Base-by-base conservation (phyloP, 2,113 vertebrate species). In the Pampusana beccarii region DNA sequence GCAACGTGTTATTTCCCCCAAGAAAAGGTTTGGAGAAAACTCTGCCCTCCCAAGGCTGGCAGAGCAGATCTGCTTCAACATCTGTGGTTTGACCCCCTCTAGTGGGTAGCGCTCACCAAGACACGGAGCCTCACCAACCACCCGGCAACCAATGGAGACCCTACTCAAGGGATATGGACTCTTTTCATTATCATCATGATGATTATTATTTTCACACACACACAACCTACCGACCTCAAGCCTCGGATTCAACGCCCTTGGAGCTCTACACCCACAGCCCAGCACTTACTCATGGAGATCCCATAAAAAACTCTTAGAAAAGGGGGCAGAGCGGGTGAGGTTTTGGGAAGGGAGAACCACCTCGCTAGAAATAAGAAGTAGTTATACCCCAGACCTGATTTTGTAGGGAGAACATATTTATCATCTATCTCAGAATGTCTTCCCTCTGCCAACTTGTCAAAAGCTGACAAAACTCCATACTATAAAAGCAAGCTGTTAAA, bases 71-170 rank as follows among this genome's bases (percentile, higher is more conserved):
- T 2, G 20, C 86, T 96, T 57, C 92, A 97, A 95, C 96, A 93
- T 92, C 96, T 97, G 93, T 95, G 95, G 94, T 96, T 95, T 96
- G 88, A 97, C 95, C 96, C 96, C 96, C 96, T 95, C 96, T 97
- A 97, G 96, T 96, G 96, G 96, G 96, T 95, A 89, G 91, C 93
- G 58, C 88, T 87, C 92, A 84, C 88, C 83, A 97, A 96, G 92
- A 94, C 96, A 97, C 2, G 1, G 86, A 92, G 80, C 69, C 24
- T 57, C 23, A 2, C 34, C 90, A 46, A 86, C 60, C 92, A 71
- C 44, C 46, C 28, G 0, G 2, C 48, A 48, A 58, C 42, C 92
- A 89, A 61, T 89, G 88, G 91, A 92, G 83, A 96, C 57, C 70
- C 93, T 69, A 71, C 92, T 54, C 77, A 87, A 90, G 44, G 11